Base-by-base conservation (phyloP, 2,797 vertebrate species). In the Etheostoma perlongum region DNA sequence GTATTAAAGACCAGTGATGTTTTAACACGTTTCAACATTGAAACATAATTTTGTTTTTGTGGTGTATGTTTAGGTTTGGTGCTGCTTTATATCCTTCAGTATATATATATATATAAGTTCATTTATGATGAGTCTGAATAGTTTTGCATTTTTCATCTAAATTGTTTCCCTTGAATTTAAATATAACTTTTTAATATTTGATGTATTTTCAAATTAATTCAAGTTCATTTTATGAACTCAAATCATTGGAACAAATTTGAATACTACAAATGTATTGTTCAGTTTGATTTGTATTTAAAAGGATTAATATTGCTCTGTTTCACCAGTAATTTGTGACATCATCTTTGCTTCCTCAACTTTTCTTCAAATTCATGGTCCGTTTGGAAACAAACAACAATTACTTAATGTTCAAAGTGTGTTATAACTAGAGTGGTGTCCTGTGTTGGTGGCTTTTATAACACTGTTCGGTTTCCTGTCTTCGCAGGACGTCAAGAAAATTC, bases 401-500 rank as follows among this genome's bases (percentile, higher is more conserved):
- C 47, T 55, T 49, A n/a, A 18, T 46, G 16, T 65, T 64, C 0
- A 46, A 52, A 36, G 15, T 53, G 3, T 67, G 27, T 58, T 40
- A 3, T 58, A 2, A 46, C 19, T 13, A 19, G 18, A 49, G 2
- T 30, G 54, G 44, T 55, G 55, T 59, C 16, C 49, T 62, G 40
- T 33, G 6, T 46, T 53, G 10, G 15, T 52, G 6, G 44, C 57
- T 79, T 76, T 83, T 52, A 70, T 57, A 42, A 19, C 14, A 21
- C 3, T 8, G 57, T 52, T 30, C 6, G 70, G 33, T 83, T 85
- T 67, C 74, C 27, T 81, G 4, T 77, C 33, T 72, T 79, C 70
- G 47, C 74, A 96, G 95, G 95, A 95, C 95, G n/a, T 96, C 95
- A 36, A 94, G 95, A 94, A 96, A 96, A 90, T 96, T 96, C 89